Conservation (phyloP, 2,888 invertebrate species). For the Chloroclystis v-ata region DNA sequence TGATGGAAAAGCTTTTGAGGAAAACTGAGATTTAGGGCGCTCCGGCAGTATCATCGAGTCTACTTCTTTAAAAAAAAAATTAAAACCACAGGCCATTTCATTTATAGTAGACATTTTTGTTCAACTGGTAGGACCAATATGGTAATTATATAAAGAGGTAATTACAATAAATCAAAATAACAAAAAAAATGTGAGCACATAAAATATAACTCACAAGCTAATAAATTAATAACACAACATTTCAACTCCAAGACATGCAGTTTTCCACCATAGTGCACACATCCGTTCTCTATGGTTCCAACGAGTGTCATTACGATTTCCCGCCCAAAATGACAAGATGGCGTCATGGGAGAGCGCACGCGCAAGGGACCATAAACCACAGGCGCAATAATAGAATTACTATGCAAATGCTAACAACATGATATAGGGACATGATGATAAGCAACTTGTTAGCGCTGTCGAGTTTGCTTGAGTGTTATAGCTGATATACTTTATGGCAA, state of each 20-base stretch:
- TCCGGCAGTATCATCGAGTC: too few relatives aligned
- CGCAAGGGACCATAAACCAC: slow-evolving; percentile 68
- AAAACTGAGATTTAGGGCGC: too few relatives aligned
- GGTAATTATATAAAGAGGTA: too few relatives aligned
- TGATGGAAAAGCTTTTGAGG: too few relatives aligned
- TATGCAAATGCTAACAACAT: slow-evolving; percentile 22
- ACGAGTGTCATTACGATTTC: slow-evolving; percentile 45
- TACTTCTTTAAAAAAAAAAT: too few relatives aligned
- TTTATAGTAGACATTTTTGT: too few relatives aligned
- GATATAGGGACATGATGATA: slow-evolving; percentile 4
- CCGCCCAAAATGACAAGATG: slow-evolving; percentile 64
- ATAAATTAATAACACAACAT: neutral
- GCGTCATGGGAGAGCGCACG: slow-evolving; percentile 70
- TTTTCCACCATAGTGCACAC: slow-evolving; percentile 11
- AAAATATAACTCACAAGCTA: neutral
- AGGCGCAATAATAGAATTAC: slow-evolving; percentile 40
- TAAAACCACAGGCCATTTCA: too few relatives aligned
- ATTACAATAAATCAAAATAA: too few relatives aligned
- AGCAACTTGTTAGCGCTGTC: neutral
- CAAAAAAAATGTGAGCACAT: neutral
- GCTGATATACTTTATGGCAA: too few relatives aligned
- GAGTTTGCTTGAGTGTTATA: neutral
- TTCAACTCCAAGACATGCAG: neutral
- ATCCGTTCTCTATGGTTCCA: slow-evolving; percentile 16
- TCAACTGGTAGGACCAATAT: too few relatives aligned